A percentile compares a stretch with the other conserved stretches of the same genome.
Evolutionary conservation across 2,797 vertebrate species (phyloP).

Genomic region (Takifugu ocellatus): DNA sequence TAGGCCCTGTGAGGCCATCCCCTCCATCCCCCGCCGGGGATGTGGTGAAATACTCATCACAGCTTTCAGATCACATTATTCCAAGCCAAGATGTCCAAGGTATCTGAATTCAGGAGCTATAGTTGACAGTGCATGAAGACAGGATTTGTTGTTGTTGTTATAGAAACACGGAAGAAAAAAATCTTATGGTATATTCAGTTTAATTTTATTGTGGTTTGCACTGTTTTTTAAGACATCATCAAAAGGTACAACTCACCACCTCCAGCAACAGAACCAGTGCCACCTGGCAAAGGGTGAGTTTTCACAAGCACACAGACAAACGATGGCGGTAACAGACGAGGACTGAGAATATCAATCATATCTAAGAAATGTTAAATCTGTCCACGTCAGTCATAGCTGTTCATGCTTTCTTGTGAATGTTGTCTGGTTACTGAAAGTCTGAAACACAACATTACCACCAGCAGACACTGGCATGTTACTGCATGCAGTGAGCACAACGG

Average conservation of each 20-base stretch:
- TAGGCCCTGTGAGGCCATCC: constrained; percentile 65
- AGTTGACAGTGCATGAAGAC: not conserved
- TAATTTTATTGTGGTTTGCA: constrained; percentile 1
- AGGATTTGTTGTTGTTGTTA: too few species aligned
- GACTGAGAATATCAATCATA: not conserved
- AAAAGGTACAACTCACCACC: constrained; percentile 84
- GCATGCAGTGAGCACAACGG: not conserved
- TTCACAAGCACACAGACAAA: not conserved
- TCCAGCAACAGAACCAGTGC: constrained; percentile 41
- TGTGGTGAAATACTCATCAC: constrained; percentile 78
- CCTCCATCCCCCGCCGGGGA: constrained; percentile 72
- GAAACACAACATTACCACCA: constrained; percentile 12
- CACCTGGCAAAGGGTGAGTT: constrained; percentile 65
- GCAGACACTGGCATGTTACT: constrained; percentile 3
- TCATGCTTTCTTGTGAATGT: constrained; percentile 15
- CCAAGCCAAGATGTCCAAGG: constrained; percentile 88
- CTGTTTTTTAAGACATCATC: constrained; percentile 78
- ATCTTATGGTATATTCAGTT: not conserved
- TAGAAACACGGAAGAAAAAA: too few species aligned
- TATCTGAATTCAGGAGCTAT: not conserved
- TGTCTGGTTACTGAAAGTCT: constrained; percentile 24
- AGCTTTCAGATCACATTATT: constrained; percentile 76
- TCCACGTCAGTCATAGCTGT: constrained; percentile 22
- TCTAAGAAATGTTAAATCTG: not conserved
- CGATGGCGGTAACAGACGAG: not conserved